Percentiles rank a stretch among this genome's conserved stretches.
Evolutionary conservation across 2,797 vertebrate species (phyloP).

Genomic region (Fundulus diaphanus): DNA sequence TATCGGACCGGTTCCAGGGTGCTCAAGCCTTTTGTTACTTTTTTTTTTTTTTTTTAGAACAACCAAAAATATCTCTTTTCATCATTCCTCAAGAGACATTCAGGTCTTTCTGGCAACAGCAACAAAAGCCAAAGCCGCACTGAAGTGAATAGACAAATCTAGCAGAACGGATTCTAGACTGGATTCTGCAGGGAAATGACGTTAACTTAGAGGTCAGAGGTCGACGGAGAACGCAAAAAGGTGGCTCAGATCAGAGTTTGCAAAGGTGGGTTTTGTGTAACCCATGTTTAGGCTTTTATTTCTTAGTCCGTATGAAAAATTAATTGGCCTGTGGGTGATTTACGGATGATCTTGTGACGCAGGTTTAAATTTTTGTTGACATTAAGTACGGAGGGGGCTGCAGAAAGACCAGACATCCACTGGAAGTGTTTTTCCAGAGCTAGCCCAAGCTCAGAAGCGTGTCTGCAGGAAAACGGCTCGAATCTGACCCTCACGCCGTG

Average conservation of each 20-base stretch:
- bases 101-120: too few species aligned
- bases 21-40: too few species aligned
- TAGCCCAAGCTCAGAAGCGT: slow-evolving; percentile 17
- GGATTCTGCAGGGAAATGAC: not conserved
- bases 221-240: not conserved
- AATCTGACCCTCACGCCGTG: slow-evolving; percentile 52
- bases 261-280: not conserved
- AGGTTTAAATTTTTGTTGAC: slow-evolving; percentile 30
- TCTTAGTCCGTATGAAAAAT: not conserved
- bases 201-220: not conserved
- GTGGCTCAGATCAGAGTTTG: not conserved
- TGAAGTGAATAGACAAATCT: not conserved
- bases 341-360: slow-evolving; percentile 18
- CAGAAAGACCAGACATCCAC: slow-evolving; percentile 27
- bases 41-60: too few species aligned
- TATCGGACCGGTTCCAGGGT: too few species aligned
- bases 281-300: not conserved
- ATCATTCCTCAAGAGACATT: too few species aligned
- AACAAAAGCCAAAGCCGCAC: not conserved
- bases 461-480: slow-evolving; percentile 41
- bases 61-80: too few species aligned
- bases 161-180: not conserved
- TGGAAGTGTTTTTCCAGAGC: slow-evolving; percentile 60
- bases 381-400: slow-evolving; percentile 18
- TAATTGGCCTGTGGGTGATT: slow-evolving; percentile 28